These are phyloP conservation scores for Hemichromis elongatus DNA, from an alignment of 2,113 vertebrate species.

Conservation along the genomic window DNA sequence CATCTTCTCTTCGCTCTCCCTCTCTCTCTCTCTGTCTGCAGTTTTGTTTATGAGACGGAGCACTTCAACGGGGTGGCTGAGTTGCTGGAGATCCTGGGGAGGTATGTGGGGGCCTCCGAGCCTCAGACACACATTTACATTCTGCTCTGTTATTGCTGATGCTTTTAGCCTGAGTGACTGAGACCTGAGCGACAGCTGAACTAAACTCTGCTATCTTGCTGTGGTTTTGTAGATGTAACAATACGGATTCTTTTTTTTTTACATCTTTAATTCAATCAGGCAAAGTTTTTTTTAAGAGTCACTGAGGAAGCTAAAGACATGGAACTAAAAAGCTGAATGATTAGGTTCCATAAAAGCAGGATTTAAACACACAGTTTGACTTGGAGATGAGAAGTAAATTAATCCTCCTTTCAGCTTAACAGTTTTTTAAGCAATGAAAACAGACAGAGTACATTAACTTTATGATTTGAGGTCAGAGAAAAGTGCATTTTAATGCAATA, in stretches of 20 bases:
- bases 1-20: background rate
- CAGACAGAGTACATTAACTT: background rate
- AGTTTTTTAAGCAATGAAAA: background rate
- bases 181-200: background rate
- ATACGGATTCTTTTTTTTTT: background rate
- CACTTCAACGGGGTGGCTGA: constrained; percentile 99
- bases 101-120: constrained; percentile 71
- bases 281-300: background rate
- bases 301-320: background rate
- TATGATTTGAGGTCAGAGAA: background rate
- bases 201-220: background rate
- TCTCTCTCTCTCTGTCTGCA: constrained; percentile 51
- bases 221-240: background rate
- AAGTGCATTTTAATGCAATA: background rate
- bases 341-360: background rate
- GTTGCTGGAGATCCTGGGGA: constrained; percentile 99
- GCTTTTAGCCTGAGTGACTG: background rate
- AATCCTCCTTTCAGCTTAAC: background rate
- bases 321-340: background rate
- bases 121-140: background rate
- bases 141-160: background rate
- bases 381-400: background rate
- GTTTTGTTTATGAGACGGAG: constrained; percentile 99
- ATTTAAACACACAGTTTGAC: background rate
- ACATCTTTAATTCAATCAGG: background rate